Evolutionary conservation across 1,140 invertebrate genomes (phyloP), one percentile per base, ranked within the genome.

Genomic region (Diachasmimorpha longicaudata): DNA sequence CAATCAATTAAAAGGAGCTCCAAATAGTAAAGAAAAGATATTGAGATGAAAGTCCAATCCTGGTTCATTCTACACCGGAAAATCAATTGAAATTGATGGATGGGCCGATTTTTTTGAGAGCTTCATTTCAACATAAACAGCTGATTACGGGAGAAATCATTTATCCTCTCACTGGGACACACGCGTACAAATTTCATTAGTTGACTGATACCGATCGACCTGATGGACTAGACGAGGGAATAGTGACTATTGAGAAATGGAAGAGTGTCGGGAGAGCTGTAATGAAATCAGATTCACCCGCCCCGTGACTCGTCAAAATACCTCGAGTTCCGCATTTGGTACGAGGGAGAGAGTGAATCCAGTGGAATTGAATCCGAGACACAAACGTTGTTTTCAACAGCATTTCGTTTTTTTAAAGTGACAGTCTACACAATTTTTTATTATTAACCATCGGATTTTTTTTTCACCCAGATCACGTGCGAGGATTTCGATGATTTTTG

Each of bases 161-260:
- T 25, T 25, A 48, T 13, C 19, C 9, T 25, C 16, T 25, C 42
- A 36, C n/a, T 52, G 52, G 48, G 66, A 39, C 68, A 70, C 42
- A 19, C 39, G 44, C 48, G 42, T 74, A 52, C 68, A 74, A 75
- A 72, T 78, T 75, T 78, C 69, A 72, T 78, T 78, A 72, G 72
- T 11, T 46, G n/a, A 58, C 23, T 25, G 25, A 67, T 66, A 70
- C 74, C 44, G 77, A 70, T 75, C 71, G 70, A 48, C 21, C 58
- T 19, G 67, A 70, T 46, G 25, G 55, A 70, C 44, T 63, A 73
- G 67, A 31, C 72, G 31, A 31, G 16, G 63, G 16, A n/a, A 72
- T 70, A 70, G 75, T 77, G 76, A 77, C 66, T 76, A 48, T 77
- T 71, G 46, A 77, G 63, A 77, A 77, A 77, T 77, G 70, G 52